phyloP scores from a whole-genome alignment of 1,140 invertebrate species.

The Pseudomyrmex flavicornis region DNA sequence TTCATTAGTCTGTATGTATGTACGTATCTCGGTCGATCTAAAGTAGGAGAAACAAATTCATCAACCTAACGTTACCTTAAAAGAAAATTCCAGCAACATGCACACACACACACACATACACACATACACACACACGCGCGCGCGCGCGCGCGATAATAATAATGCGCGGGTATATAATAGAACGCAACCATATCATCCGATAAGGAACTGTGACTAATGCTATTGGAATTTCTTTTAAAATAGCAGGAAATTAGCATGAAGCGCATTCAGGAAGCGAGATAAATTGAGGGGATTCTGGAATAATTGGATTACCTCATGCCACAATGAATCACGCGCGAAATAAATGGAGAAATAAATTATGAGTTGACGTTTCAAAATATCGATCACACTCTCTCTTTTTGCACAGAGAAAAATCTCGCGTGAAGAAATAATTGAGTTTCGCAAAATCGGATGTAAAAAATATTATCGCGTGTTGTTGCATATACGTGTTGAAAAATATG shows the following conservation, averaged over 20 bases:
- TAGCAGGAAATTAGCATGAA: slow-evolving; percentile 42
- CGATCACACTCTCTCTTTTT: not conserved
- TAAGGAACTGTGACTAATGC: not conserved
- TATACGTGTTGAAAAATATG: not conserved
- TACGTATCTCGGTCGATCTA: not conserved
- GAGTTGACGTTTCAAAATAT: slow-evolving; percentile 42
- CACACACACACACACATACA: too few species aligned
- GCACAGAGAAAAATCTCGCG: not conserved
- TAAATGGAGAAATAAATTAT: slow-evolving; percentile 48
- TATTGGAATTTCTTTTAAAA: slow-evolving; percentile 8
- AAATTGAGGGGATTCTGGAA: slow-evolving; percentile 45
- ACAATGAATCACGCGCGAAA: slow-evolving; percentile 37
- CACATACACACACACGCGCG: too few species aligned
- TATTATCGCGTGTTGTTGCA: not conserved
- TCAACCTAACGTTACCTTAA: too few species aligned
- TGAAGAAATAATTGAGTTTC: slow-evolving; percentile 19
- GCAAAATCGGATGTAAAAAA: not conserved
- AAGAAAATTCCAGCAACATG: too few species aligned
- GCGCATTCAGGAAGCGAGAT: slow-evolving; percentile 30
- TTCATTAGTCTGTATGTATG: too few species aligned
- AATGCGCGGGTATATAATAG: too few species aligned
- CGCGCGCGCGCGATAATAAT: too few species aligned
- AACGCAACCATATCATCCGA: too few species aligned
- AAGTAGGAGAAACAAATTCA: not conserved
- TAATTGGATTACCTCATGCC: slow-evolving; percentile 46